Base-by-base conservation (phyloP, 1,140 invertebrate species). In the Scaptomyza montana region DNA sequence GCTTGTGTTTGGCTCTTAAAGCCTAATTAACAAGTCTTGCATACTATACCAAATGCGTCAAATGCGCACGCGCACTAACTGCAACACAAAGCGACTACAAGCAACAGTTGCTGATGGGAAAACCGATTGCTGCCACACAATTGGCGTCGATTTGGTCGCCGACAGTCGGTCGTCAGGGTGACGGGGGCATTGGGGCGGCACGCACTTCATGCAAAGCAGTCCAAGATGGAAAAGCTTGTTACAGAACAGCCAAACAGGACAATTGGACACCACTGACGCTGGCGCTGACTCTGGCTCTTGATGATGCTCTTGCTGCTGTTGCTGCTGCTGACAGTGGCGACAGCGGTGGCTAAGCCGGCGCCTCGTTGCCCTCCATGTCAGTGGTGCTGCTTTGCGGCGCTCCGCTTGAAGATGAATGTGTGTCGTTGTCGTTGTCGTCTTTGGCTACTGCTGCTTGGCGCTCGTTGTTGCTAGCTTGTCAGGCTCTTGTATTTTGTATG, bases 401-500 rank as follows among this genome's bases (percentile, higher is more conserved):
- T 46, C 61, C 49, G 69, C 50, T 69, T 64, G 56, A 82, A 86
- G 82, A 86, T 86, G 82, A 86, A 86, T 86, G 82, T 86, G 82
- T 86, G 82, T 82, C 82, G 81, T 65, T 75, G 82, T 82, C 82
- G 81, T 65, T 75, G 78, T 65, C 55, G 57, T 63, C 63, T 41
- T 43, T 54, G 64, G 50, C 45, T 25, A 25, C 21, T 47, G 30
- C 30, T 54, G 56, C 50, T 19, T 39, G 45, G 41, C 49, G 53
- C 69, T 60, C 65, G 30, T 33, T 36, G 65, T 70, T 77, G 59
- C 61, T 63, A 56, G 70, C 55, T 84, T 84, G 82, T 86, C 82
- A 86, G 82, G 82, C 71, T 67, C 82, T 82, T 87, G 82, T 87
- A 89, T 87, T 87, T 87, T 79, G 84, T 89, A 87, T 87, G 82